Evolutionary conservation across 64 coral and sea anemone genomes (phyloP), one percentile per base, ranked within the genome.

Genomic region (Platygyra sinensis): DNA sequence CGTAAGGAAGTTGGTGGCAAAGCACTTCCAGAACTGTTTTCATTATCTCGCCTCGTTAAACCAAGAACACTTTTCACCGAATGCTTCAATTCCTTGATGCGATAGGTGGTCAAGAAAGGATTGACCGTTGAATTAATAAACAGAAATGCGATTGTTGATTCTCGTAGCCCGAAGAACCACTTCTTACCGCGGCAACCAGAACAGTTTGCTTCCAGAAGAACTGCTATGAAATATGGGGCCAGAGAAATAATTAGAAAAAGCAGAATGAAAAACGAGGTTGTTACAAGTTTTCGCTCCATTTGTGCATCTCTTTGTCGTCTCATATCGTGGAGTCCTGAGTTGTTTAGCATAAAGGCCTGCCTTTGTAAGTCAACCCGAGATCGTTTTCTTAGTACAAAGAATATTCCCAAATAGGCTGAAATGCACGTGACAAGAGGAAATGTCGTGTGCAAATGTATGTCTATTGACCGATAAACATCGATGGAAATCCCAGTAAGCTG

Each of bases 231-330:
- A 81, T 81, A 81, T 1, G 79, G 79, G 51, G 63, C 61, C 8
- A 81, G 57, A 4, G 79, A 81, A 62, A 81, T 12, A 81, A 81
- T 10, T 4, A 81, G 79, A 81, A 60, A 80, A 19, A 80, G n/a
- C 13, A 80, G 59, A 80, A 80, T 80, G 10, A 80, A 51, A 60
- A 80, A 80, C 59, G 77, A 80, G 2, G 77, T 80, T 31, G 51
- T 31, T 0, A 52, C n/a, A 30, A 80, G 28, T 30, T 80, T 80
- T 30, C 52, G 29, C 14, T 80, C 77, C 13, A 31, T 80, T 30
- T 80, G 6, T 3, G n/a, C 52, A 17, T 0, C 17, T 30, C 27
- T 80, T 17, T 2, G n/a, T 80, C 27, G 77, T 30, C 51, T 22
- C 54, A 27, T 60, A 28, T 80, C 77, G 51, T 30, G 11, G 1